Percentiles rank a stretch among this genome's conserved stretches.
Conservation (phyloP, 2,113 vertebrate genomes). For the mouse (Mus musculus) region DNA sequence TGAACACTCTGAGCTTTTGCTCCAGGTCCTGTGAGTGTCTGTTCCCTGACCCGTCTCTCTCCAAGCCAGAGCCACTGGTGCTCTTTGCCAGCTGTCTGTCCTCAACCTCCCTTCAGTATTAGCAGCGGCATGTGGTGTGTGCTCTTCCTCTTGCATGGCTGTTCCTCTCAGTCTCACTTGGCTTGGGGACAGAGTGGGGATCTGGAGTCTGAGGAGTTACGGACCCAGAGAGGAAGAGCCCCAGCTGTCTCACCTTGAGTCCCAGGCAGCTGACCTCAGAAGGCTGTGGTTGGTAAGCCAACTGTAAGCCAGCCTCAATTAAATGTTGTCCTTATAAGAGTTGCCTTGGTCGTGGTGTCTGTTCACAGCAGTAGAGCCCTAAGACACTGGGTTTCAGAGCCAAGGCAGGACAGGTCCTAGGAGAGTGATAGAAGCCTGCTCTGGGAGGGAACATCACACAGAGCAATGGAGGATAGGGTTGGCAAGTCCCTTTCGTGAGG, state of each 20-base stretch:
- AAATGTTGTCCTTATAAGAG: too few relatives aligned
- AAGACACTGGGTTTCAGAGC: too few relatives aligned
- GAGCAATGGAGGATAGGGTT: fast-evolving
- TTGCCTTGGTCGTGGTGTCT: too few relatives aligned
- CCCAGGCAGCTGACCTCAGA: background rate
- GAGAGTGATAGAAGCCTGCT: background rate
- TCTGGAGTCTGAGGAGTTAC: background rate
- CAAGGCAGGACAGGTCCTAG: too few relatives aligned
- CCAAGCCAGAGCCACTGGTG: fast-evolving
- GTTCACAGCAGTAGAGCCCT: too few relatives aligned
- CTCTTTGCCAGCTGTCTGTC: fast-evolving
- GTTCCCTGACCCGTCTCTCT: background rate
- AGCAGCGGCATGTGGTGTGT: fast-evolving
- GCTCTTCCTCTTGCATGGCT: background rate
- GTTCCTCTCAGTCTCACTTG: background rate
- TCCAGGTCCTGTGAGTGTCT: background rate
- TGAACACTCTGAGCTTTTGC: fast-evolving
- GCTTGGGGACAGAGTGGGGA: fast-evolving
- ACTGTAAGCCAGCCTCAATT: too few relatives aligned
- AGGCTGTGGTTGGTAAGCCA: too few relatives aligned
- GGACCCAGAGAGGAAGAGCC: background rate
- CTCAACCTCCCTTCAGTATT: fast-evolving
- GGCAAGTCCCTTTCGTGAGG: fast-evolving
- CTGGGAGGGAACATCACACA: fast-evolving
- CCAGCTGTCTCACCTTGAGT: background rate